Conservation (phyloP, 1,140 invertebrate species). For the Drosophila ambigua region DNA sequence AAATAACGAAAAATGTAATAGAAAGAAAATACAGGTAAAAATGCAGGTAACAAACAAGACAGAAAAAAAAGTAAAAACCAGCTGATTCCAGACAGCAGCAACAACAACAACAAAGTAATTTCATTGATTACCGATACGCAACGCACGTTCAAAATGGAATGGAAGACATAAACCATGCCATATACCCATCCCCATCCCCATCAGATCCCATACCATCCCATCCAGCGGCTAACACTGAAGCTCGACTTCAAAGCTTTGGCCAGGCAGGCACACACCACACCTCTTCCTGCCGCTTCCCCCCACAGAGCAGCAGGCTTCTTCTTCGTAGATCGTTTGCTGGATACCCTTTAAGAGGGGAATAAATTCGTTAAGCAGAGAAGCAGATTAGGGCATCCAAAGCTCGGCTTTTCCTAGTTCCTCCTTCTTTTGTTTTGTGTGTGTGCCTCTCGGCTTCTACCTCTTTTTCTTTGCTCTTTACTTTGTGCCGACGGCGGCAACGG, state of each 20-base stretch:
- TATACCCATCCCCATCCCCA: constrained; percentile 4
- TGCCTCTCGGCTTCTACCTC: constrained; percentile 24
- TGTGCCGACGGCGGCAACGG: constrained; percentile 74
- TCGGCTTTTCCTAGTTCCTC: constrained; percentile 6
- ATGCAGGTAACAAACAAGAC: constrained; percentile 7
- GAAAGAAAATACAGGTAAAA: constrained; percentile 58
- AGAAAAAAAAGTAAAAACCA: constrained; percentile 45
- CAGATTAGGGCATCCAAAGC: too few species aligned
- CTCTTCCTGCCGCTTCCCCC: constrained; percentile 13
- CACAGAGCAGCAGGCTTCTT: background rate
- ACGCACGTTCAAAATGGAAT: constrained; percentile 72
- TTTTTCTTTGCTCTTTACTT: constrained; percentile 28
- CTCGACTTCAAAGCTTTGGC: constrained; percentile 11
- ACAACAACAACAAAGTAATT: constrained; percentile 72
- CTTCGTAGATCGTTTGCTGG: too few species aligned
- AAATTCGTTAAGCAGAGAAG: too few species aligned
- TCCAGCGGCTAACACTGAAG: too few species aligned
- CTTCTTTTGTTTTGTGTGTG: constrained; percentile 13
- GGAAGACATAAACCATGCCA: constrained; percentile 52
- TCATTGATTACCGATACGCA: constrained; percentile 81
- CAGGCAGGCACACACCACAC: constrained; percentile 17
- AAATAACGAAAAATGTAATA: constrained; percentile 48
- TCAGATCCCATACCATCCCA: too few species aligned
- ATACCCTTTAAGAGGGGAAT: too few species aligned
- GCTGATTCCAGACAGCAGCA: constrained; percentile 56